Evolutionary conservation across 64 coral and sea anemone genomes (phyloP).

Genomic region (Dendrophyllia cribrosa): DNA sequence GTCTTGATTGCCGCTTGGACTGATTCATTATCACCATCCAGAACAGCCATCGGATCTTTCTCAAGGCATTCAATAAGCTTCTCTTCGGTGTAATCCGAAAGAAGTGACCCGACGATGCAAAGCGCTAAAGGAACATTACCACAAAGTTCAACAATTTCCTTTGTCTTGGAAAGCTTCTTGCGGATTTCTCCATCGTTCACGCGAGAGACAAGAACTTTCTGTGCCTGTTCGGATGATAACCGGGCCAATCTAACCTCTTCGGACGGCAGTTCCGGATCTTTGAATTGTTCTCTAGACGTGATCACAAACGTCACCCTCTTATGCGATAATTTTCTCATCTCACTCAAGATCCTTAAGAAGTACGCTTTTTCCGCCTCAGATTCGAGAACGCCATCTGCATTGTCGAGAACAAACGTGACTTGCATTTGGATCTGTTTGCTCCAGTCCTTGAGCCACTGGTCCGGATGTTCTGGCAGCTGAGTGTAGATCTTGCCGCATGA

Average conservation of each 20-base stretch:
- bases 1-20: conserved; percentile 27
- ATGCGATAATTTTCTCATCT: conserved; percentile 6
- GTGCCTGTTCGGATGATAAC: neutral
- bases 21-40: conserved; percentile 10
- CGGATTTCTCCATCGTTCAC: neutral
- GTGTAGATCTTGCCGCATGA: neutral
- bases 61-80: neutral
- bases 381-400: conserved; percentile 46
- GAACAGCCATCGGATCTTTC: neutral
- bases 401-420: conserved; percentile 42
- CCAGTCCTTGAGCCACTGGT: conserved; percentile 47
- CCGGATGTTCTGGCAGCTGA: conserved; percentile 26
- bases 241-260: neutral
- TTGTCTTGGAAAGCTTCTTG: neutral
- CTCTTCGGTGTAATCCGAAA: conserved; percentile 47
- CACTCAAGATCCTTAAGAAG: neutral
- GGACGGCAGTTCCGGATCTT: neutral
- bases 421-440: conserved; percentile 20
- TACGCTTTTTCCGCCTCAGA: neutral
- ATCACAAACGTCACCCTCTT: conserved; percentile 32
- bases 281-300: neutral
- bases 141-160: conserved; percentile 30
- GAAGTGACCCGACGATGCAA: conserved; percentile 22
- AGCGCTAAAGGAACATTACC: conserved; percentile 56
- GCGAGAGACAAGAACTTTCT: neutral